Evolutionary conservation across 2,797 vertebrate species (phyloP).

Genomic region (Enteromius paludinosus): DNA sequence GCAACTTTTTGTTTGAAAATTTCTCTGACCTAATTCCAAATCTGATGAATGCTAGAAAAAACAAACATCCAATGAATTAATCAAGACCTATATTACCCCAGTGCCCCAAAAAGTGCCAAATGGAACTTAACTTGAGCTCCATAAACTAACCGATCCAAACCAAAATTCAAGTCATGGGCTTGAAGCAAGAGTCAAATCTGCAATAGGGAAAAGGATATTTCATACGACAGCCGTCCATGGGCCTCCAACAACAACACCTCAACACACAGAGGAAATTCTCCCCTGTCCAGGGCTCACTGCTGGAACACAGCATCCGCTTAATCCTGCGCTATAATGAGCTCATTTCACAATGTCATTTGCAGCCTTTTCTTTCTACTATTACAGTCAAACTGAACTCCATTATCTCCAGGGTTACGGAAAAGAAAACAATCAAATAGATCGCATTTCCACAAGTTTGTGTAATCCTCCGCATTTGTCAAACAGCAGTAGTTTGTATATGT

Average conservation of each 20-base stretch:
- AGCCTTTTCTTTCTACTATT: constrained; percentile 64
- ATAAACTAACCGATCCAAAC: constrained; percentile 72
- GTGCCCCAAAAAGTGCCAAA: constrained; percentile 60
- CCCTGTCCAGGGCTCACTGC: constrained; percentile 75
- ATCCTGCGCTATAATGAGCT: constrained; percentile 83
- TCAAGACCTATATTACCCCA: constrained; percentile 46
- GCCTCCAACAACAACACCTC: constrained; percentile 88
- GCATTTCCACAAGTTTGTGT: constrained; percentile 39
- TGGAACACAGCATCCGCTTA: constrained; percentile 76
- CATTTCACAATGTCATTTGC: constrained; percentile 79
- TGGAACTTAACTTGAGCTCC: constrained; percentile 58
- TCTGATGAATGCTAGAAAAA: constrained; percentile 37
- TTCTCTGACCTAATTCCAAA: constrained; percentile 13
- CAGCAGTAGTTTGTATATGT: constrained; percentile 26
- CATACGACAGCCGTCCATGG: constrained; percentile 72
- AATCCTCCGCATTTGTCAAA: background rate
- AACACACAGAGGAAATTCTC: constrained; percentile 84
- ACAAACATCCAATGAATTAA: constrained; percentile 33
- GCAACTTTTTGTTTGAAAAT: background rate
- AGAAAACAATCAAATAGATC: constrained; percentile 59
- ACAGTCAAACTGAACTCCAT: constrained; percentile 73
- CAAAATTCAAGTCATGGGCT: constrained; percentile 68
- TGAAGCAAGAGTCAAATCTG: constrained; percentile 71
- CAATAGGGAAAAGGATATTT: constrained; percentile 76
- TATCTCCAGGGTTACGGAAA: constrained; percentile 68